These are phyloP conservation scores for Amorpha juglandis DNA, from an alignment of 2,888 invertebrate genomes.

Conservation along the genomic window DNA sequence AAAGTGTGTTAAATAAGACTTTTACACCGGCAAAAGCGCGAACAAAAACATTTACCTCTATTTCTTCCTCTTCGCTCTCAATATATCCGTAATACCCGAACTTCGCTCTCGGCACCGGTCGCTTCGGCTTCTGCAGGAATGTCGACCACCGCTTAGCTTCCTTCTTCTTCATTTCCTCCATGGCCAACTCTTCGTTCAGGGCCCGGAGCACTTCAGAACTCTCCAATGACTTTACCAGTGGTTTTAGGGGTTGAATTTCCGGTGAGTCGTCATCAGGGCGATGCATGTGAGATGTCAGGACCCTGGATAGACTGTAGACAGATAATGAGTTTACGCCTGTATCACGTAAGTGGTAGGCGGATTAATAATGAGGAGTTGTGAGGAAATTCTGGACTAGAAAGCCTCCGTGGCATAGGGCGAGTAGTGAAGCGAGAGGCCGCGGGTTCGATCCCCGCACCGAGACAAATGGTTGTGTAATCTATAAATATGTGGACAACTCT, in stretches of 20 bases:
- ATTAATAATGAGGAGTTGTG: too few relatives aligned
- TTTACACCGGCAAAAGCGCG: too few relatives aligned
- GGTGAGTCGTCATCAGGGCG: constrained; percentile 78
- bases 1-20: too few relatives aligned
- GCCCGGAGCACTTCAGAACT: constrained; percentile 88
- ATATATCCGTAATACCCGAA: constrained; percentile 57
- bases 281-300: constrained; percentile 72
- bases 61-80: constrained; percentile 46
- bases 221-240: constrained; percentile 86
- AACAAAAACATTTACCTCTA: too few relatives aligned
- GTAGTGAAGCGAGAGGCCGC: too few relatives aligned
- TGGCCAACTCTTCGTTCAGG: constrained; percentile 83
- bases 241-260: constrained; percentile 70
- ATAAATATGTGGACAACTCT: too few relatives aligned
- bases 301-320: constrained; percentile 61
- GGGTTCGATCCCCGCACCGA: too few relatives aligned
- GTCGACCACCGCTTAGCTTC: constrained; percentile 88
- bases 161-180: constrained; percentile 76
- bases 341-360: too few relatives aligned
- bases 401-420: too few relatives aligned
- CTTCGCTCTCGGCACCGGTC: constrained; percentile 84
- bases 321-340: too few relatives aligned
- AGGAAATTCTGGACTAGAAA: too few relatives aligned
- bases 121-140: constrained; percentile 89
- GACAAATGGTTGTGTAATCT: too few relatives aligned